These are phyloP conservation scores for Podilymbus podiceps DNA, from an alignment of 2,113 vertebrate genomes.

Conservation along the genomic window DNA sequence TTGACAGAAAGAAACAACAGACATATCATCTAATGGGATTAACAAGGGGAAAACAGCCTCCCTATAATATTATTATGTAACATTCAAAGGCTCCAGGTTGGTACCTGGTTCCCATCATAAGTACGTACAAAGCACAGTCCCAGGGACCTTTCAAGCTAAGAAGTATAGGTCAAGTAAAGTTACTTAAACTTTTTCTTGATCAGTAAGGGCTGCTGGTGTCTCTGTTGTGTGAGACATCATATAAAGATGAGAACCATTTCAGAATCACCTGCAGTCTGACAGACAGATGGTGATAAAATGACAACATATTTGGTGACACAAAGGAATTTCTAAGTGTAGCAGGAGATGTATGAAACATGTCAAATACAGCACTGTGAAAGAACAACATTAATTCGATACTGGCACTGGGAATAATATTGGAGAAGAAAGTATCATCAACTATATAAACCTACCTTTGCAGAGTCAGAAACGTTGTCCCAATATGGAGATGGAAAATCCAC, in stretches of 20 bases:
- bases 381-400: not conserved
- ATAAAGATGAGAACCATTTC: not conserved
- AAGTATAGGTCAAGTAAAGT: not conserved
- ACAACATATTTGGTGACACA: not conserved
- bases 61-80: not conserved
- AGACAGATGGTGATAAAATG: not conserved
- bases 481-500: conserved; percentile 92
- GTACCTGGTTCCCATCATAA: not conserved
- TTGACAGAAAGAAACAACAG: not conserved
- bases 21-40: not conserved
- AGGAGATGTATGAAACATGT: not conserved
- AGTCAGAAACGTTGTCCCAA: conserved; percentile 93
- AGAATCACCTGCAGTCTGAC: not conserved
- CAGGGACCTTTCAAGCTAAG: not conserved
- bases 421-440: not conserved
- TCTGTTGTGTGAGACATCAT: not conserved
- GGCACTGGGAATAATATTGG: not conserved
- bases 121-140: not conserved
- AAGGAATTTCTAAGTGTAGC: not conserved
- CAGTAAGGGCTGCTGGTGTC: not conserved
- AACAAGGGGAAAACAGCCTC: not conserved
- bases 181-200: not conserved
- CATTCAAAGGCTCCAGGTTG: not conserved
- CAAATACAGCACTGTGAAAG: not conserved
- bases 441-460: conserved; percentile 84